Conservation (phyloP, 2,888 invertebrate genomes). For the Drosophila gaucha region DNA sequence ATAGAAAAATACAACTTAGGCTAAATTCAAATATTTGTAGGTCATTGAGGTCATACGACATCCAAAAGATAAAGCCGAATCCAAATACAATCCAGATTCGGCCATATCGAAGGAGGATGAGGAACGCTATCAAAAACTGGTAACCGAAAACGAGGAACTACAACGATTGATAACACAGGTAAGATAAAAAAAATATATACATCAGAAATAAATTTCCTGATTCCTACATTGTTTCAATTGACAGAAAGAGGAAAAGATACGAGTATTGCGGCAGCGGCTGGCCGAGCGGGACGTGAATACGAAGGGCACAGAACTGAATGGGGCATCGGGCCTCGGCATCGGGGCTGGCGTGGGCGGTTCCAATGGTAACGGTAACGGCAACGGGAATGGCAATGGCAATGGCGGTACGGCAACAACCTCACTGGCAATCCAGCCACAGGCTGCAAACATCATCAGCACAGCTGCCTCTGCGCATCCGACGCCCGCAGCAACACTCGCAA, state of each 20-base stretch:
- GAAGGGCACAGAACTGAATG: constrained; percentile 83
- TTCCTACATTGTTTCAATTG: neutral
- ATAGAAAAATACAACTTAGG: neutral
- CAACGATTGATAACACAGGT: constrained; percentile 98
- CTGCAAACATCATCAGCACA: constrained; percentile 80
- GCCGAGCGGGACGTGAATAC: constrained; percentile 90
- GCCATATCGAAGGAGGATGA: constrained; percentile 96
- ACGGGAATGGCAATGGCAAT: constrained; percentile 6
- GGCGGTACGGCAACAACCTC: constrained; percentile 64
- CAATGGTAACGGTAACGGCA: neutral
- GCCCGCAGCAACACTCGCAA: constrained; percentile 90
- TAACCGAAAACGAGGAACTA: constrained; percentile 97
- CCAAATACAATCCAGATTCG: constrained; percentile 93
- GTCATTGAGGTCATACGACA: constrained; percentile 96
- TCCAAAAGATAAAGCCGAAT: constrained; percentile 94
- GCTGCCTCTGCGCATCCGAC: constrained; percentile 76
- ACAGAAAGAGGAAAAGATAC: constrained; percentile 96
- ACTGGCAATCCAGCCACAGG: constrained; percentile 55
- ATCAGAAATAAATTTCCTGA: neutral
- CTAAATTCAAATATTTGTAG: constrained; percentile 72
- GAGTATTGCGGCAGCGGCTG: constrained; percentile 91
- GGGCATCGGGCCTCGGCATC: constrained; percentile 55
- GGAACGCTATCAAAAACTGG: constrained; percentile 95
- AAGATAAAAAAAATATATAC: constrained; percentile 42
- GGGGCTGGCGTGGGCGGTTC: constrained; percentile 3